Evolutionary conservation across 2,113 vertebrate species (phyloP).

Genomic region (Halichoeres trimaculatus): DNA sequence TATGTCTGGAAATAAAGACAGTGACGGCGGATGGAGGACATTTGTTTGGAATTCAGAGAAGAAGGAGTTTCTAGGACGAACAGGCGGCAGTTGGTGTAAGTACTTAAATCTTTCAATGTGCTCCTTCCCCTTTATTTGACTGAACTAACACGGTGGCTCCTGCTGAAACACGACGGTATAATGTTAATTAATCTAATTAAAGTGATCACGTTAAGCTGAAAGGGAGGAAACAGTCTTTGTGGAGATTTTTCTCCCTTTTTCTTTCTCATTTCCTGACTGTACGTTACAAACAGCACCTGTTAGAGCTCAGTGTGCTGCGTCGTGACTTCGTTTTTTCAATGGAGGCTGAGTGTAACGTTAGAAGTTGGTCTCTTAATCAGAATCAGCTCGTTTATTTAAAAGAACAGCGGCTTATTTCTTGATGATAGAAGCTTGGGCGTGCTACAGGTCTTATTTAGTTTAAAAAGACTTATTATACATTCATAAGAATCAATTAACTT

Average conservation of each 20-base stretch:
- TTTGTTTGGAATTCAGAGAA: constrained; percentile 95
- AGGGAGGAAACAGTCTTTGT: background rate
- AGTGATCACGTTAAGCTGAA: background rate
- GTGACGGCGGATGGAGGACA: constrained; percentile 89
- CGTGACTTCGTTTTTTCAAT: constrained; percentile 76
- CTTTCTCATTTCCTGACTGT: constrained; percentile 36
- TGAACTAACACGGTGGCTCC: background rate
- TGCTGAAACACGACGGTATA: background rate
- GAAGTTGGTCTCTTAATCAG: constrained; percentile 27
- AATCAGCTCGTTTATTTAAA: background rate
- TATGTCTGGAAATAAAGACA: constrained; percentile 91
- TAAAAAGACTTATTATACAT: background rate
- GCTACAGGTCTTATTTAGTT: constrained; percentile 9
- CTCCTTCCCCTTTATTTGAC: background rate
- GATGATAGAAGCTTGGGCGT: background rate
- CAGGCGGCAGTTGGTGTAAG: constrained; percentile 93
- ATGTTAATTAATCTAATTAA: background rate
- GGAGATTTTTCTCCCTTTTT: background rate
- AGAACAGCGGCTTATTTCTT: background rate
- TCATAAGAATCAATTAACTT: constrained; percentile 1
- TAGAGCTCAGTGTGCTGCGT: constrained; percentile 68
- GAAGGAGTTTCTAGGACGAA: constrained; percentile 92
- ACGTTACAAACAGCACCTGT: constrained; percentile 76
- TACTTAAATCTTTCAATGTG: constrained; percentile 36
- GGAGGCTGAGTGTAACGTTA: constrained; percentile 10